Evolutionary conservation across 2,797 vertebrate species (phyloP).

Genomic region (Emydoidea blandingii): DNA sequence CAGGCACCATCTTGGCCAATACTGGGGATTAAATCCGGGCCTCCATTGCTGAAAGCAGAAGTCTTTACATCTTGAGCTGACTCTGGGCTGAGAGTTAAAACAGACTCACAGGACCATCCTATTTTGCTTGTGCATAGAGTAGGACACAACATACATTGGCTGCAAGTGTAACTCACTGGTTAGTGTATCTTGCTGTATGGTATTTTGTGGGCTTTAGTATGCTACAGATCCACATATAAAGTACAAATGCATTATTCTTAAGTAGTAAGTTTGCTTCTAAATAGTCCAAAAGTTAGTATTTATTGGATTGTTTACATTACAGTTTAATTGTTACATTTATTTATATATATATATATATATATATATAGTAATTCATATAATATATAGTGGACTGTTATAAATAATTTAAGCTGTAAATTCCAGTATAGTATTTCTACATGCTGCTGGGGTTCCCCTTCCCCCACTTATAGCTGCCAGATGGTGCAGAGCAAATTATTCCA

Average conservation of each 20-base stretch:
- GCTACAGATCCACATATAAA: conserved; percentile 28
- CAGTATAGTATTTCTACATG: conserved; percentile 52
- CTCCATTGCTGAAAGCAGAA: background rate
- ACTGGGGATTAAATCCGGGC: background rate
- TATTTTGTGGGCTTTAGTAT: background rate
- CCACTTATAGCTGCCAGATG: conserved; percentile 74
- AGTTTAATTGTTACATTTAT: conserved; percentile 24
- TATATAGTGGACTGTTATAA: background rate
- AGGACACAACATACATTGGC: background rate
- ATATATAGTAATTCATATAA: conserved; percentile 19
- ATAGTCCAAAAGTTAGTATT: conserved; percentile 42
- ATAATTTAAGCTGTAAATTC: conserved; percentile 55
- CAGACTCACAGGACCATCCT: background rate
- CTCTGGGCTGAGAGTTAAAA: conserved; percentile 7
- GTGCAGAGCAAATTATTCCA: conserved; percentile 77
- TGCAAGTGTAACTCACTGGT: too few species aligned
- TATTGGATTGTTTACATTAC: conserved; percentile 59
- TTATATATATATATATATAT: too few species aligned
- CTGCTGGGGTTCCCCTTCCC: conserved; percentile 43
- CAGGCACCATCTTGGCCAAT: background rate
- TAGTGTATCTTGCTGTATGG: background rate
- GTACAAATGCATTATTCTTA: background rate
- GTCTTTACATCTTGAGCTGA: conserved; percentile 18
- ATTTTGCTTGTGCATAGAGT: background rate
- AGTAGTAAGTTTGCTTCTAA: conserved; percentile 17